Conservation (phyloP, 2,797 vertebrate species). For the Phoeniculus purpureus region DNA sequence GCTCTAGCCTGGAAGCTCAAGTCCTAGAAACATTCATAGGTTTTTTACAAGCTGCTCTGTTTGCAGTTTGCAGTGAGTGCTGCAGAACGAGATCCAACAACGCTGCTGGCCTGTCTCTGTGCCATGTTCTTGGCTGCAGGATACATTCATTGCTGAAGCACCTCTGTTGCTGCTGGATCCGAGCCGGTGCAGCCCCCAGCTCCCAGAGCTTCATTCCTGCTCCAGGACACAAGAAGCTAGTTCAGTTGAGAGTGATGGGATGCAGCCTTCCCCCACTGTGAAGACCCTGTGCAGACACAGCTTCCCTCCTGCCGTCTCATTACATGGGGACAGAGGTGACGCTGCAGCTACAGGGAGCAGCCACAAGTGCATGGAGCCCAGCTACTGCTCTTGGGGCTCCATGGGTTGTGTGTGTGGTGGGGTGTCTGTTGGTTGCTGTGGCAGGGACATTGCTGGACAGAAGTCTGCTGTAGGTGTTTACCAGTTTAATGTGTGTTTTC, state of each 20-base stretch:
- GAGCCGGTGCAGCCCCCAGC: background rate
- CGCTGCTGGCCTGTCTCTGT: background rate
- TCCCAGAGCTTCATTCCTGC: background rate
- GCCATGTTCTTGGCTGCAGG: background rate
- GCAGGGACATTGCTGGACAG: background rate
- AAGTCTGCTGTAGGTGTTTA: background rate
- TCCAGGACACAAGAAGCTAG: fast-evolving
- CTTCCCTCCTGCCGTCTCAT: too few relatives aligned
- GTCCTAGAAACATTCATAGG: background rate
- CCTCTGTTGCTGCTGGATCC: fast-evolving
- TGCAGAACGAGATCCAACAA: background rate
- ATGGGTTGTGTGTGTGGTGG: fast-evolving
- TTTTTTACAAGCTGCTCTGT: fast-evolving
- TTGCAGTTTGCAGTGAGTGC: background rate
- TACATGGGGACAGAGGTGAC: fast-evolving
- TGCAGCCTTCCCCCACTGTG: background rate
- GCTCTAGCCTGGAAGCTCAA: background rate
- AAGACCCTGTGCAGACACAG: background rate
- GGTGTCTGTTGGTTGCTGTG: background rate
- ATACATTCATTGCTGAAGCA: background rate
- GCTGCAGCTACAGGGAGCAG: background rate
- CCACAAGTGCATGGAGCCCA: too few relatives aligned
- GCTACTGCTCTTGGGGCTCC: background rate
- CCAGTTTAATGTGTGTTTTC: background rate
- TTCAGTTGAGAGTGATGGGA: fast-evolving